Base-by-base conservation (phyloP, 2,113 vertebrate species). In the Crocuta crocuta region DNA sequence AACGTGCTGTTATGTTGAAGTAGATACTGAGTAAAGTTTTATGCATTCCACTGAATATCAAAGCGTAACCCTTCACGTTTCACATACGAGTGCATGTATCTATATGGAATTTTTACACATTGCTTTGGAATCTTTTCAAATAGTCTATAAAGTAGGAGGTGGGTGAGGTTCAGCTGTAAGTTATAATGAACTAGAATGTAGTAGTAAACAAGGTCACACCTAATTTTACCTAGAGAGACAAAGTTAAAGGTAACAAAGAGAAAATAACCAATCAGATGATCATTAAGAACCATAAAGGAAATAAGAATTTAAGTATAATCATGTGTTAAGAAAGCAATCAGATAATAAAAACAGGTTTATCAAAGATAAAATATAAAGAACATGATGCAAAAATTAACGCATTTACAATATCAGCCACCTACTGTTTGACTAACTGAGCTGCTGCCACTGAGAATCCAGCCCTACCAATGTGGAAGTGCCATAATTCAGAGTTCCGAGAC, bases 401-500 rank as follows among this genome's bases (percentile, higher is more conserved):
- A 39, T 35, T 83, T 85, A 73, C 91, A 39, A 16, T 91, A 74
- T 97, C 63, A n/a, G 0, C 1, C 1, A 95, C 88, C 4, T 91
- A 98, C 1, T 10, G 0, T 66, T 24, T 53, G 26, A 98, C 66
- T 53, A 83, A 65, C 65, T 45, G 28, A 35, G 16, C 19, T 91
- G 7, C 33, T 48, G 17, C 28, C 96, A 7, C 65, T 98, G 74
- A 94, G 26, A 92, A 95, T 65, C 55, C 9, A 95, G 33, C 11
- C 86, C 31, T 96, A 74, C 0, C 1, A 63, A 94, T 48, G 79
- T 80, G 61, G 45, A 96, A 97, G 39, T 70, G 96, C 73, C 26
- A 10, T 90, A 95, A 92, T 98, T 98, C 91, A 89, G 95, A 96
- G 76, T 94, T 93, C 58, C 91, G 15, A 84, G 93, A 31, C 16